phyloP scores from a whole-genome alignment of 2,113 vertebrate species.

The Gadus macrocephalus region DNA sequence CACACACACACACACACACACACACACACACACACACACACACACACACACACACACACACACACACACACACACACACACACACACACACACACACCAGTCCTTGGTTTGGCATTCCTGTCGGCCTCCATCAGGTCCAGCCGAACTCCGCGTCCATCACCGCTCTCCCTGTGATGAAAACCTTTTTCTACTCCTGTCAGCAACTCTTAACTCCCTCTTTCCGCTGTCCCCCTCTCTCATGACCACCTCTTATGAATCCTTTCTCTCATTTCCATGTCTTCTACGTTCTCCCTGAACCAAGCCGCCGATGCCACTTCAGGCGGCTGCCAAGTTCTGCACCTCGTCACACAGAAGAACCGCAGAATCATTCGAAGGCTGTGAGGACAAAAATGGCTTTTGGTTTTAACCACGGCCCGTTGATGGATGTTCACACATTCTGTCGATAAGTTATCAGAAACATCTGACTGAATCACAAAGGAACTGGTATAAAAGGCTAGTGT shows the following conservation, averaged over 20 bases:
- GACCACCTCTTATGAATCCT: neutral
- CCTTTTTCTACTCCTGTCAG: too few relatives aligned
- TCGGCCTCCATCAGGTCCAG: too few relatives aligned
- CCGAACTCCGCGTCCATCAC: too few relatives aligned
- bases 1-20: too few relatives aligned
- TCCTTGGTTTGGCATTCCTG: too few relatives aligned
- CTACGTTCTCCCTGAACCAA: neutral
- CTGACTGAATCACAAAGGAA: neutral
- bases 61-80: too few relatives aligned
- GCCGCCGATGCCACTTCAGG: neutral
- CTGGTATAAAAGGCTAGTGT: neutral
- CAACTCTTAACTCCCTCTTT: neutral
- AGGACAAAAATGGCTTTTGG: neutral
- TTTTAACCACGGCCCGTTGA: neutral
- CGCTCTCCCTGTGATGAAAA: too few relatives aligned
- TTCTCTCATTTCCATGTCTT: neutral
- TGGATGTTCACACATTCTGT: neutral
- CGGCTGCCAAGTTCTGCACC: neutral
- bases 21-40: too few relatives aligned
- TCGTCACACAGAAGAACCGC: neutral
- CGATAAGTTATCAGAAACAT: neutral
- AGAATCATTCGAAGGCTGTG: neutral
- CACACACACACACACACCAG: too few relatives aligned
- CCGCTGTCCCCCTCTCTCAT: neutral
- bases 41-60: too few relatives aligned